Evolutionary conservation across 2,888 invertebrate genomes (phyloP).

Genomic region (Drosophila helvetica): DNA sequence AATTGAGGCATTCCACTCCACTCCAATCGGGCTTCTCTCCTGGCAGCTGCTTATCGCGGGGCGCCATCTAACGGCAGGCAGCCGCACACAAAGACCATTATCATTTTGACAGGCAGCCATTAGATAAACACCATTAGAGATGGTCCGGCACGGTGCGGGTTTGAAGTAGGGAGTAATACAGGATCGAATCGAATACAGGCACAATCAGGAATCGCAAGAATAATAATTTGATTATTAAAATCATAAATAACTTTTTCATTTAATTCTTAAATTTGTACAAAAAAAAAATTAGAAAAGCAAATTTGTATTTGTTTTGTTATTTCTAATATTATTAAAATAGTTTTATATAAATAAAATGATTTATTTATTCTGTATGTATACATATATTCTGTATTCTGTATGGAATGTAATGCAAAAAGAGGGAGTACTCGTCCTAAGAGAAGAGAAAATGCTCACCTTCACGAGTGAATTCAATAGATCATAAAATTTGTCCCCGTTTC

Average conservation of each 20-base stretch:
- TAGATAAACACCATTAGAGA: slow-evolving; percentile 32
- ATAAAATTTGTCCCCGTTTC: too few species aligned
- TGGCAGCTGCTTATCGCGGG: slow-evolving; percentile 30
- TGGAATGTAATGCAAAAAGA: neutral
- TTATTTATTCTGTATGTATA: too few species aligned
- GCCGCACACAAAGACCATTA: slow-evolving; percentile 42
- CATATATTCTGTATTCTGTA: too few species aligned
- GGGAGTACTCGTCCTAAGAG: neutral
- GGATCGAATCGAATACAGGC: neutral
- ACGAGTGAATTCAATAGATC: neutral
- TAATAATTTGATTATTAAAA: too few species aligned
- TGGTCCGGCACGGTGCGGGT: neutral
- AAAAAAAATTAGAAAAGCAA: too few species aligned
- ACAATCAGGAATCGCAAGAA: neutral
- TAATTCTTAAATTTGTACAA: too few species aligned
- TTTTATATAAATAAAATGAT: too few species aligned
- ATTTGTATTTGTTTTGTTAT: too few species aligned
- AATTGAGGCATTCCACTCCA: slow-evolving; percentile 53
- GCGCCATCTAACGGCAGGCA: slow-evolving; percentile 33
- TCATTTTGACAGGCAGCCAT: slow-evolving; percentile 47
- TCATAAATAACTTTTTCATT: too few species aligned
- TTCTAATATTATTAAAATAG: too few species aligned
- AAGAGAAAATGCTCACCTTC: neutral
- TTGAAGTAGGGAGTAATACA: neutral
- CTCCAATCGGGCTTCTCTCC: slow-evolving; percentile 7